phyloP scores from a whole-genome alignment of 2,888 invertebrate genomes.

The Machimus atricapillus region DNA sequence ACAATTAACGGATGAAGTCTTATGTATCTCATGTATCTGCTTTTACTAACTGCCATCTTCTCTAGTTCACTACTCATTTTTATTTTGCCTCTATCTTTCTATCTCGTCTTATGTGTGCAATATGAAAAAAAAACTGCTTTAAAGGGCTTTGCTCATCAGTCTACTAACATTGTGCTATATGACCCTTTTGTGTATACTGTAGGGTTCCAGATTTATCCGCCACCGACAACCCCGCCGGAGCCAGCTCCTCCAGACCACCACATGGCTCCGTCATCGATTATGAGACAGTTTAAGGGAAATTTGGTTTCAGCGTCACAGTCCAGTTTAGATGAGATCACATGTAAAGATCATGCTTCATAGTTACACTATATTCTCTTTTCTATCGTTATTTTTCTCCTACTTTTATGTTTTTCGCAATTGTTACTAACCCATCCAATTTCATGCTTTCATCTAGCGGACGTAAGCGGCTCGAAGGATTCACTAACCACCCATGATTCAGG shows the following conservation, averaged over 20 bases:
- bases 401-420: neutral
- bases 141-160: slow-evolving; percentile 3
- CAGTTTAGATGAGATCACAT: slow-evolving; percentile 72
- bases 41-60: slow-evolving; percentile 49
- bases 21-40: slow-evolving; percentile 45
- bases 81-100: slow-evolving; percentile 26
- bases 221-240: slow-evolving; percentile 83
- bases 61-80: slow-evolving; percentile 45
- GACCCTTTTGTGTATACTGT: slow-evolving; percentile 44
- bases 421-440: slow-evolving; percentile 10
- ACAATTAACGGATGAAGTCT: slow-evolving; percentile 5
- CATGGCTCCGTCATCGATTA: slow-evolving; percentile 65
- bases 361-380: slow-evolving; percentile 44
- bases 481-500: slow-evolving; percentile 83
- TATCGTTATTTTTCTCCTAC: slow-evolving; percentile 28
- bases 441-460: slow-evolving; percentile 67
- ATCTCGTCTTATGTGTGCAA: neutral
- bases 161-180: neutral
- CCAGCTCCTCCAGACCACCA: slow-evolving; percentile 83
- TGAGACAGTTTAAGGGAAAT: slow-evolving; percentile 64
- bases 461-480: slow-evolving; percentile 82
- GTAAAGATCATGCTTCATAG: slow-evolving; percentile 60
- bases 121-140: neutral
- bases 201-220: slow-evolving; percentile 85
- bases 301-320: slow-evolving; percentile 67